Percentiles rank a stretch among this genome's conserved stretches.
These are phyloP conservation scores for Monoplex corrugatus DNA, from an alignment of 2,888 invertebrate genomes.

Conservation along the genomic window DNA sequence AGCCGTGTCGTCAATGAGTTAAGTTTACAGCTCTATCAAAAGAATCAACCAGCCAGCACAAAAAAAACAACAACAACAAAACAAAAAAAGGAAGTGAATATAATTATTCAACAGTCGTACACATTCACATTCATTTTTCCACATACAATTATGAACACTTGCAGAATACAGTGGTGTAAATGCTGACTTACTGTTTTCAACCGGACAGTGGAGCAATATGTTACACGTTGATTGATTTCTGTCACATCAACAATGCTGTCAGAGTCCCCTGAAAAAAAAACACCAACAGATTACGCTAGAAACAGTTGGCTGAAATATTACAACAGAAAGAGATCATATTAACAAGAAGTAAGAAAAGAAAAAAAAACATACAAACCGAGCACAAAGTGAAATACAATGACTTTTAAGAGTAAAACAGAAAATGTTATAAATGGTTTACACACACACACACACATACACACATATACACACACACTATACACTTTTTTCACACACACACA, in stretches of 20 bases:
- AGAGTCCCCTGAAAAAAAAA: constrained; percentile 58
- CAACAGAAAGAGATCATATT: background rate
- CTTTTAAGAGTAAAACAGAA: too few relatives aligned
- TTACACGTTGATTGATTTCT: constrained; percentile 72
- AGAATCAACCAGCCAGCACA: too few relatives aligned
- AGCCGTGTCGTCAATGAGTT: too few relatives aligned
- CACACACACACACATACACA: too few relatives aligned
- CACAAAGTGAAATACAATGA: too few relatives aligned
- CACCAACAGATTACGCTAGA: too few relatives aligned
- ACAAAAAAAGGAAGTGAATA: background rate
- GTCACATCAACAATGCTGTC: constrained; percentile 73
- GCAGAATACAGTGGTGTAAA: too few relatives aligned
- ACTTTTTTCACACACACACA: background rate
- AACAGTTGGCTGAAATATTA: background rate
- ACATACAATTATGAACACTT: too few relatives aligned
- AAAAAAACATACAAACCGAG: background rate
- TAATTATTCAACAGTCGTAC: background rate
- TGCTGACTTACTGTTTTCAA: constrained; percentile 67
- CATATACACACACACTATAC: too few relatives aligned
- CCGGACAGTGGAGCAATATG: constrained; percentile 71
- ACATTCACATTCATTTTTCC: too few relatives aligned
- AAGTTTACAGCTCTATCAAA: too few relatives aligned
- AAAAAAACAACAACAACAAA: background rate
- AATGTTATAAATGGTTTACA: too few relatives aligned
- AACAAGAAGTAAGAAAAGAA: background rate